Evolutionary conservation across 2,113 vertebrate species (phyloP), one percentile per base, ranked within the genome.

Genomic region (Alexandromys fortis): DNA sequence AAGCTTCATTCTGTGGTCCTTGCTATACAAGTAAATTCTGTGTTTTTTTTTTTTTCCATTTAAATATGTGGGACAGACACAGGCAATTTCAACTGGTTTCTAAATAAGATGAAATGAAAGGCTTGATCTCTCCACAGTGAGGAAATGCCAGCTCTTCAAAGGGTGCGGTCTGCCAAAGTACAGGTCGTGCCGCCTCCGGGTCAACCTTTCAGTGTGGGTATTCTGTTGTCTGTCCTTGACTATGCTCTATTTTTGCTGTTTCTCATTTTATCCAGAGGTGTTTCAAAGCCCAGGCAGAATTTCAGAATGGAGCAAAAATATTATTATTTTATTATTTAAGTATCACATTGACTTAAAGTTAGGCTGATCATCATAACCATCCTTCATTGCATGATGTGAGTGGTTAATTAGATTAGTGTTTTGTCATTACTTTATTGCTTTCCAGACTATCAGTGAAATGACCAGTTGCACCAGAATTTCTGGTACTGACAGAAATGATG

Each of bases 1-100:
- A 94, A 94, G 61, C 61, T 87, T 89, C 58, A 97, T 96, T 96
- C 87, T 94, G 77, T 91, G 26, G 42, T 92, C 61, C 42, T 94
- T 90, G 47, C 17, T 73, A 7, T 49, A 14, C 49, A 95, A 95
- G 38, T 77, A 76, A 67, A 91, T 73, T 93, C 21, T 72, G 28
- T 7, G 17, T 2, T 89, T 87, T 65, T 94, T 21, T n/a, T n/a
- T 13, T 58, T 94, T 38, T 8, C 49, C 58, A 86, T 91, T 91
- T 96, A 73, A 93, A 90, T 92, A 22, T 87, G 47, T 79, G 55
- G 49, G 61, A 72, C 47, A 49, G 78, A 92, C 85, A 88, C 26
- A 38, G 73, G 82, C 7, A 92, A 42, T 86, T 91, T 92, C 52
- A 94, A 47, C 79, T 88, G 26, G 1, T 45, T 92, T 95, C 52